Conservation (phyloP, 2,797 vertebrate species). For the Chiloscyllium punctatum region DNA sequence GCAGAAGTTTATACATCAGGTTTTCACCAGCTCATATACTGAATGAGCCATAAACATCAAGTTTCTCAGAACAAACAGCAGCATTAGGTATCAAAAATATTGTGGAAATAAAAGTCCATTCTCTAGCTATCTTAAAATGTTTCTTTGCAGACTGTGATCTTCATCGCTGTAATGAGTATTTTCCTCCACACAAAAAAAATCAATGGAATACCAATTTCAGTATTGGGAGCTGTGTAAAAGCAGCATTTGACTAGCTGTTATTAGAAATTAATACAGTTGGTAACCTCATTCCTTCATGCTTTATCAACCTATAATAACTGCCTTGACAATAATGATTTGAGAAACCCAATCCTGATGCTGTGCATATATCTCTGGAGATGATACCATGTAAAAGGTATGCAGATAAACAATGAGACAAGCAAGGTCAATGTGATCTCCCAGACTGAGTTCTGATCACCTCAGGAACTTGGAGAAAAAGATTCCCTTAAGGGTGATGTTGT, state of each 20-base stretch:
- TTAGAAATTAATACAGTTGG: not conserved
- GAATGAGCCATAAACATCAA: not conserved
- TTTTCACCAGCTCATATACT: not conserved
- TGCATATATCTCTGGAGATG: not conserved
- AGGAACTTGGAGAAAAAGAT: not conserved
- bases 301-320: not conserved
- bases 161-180: not conserved
- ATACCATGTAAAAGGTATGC: not conserved
- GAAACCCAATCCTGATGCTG: not conserved
- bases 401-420: not conserved
- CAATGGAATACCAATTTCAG: not conserved
- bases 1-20: not conserved
- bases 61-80: not conserved
- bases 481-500: no score
- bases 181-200: not conserved
- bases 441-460: not conserved
- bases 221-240: not conserved
- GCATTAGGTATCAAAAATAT: not conserved
- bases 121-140: not conserved
- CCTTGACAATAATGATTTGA: conserved; percentile 10
- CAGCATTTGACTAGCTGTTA: not conserved
- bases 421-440: not conserved
- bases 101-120: not conserved
- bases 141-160: not conserved
- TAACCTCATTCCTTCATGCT: not conserved